These are phyloP conservation scores for Eptatretus atami DNA, from an alignment of 2,797 vertebrate species.

Conservation along the genomic window DNA sequence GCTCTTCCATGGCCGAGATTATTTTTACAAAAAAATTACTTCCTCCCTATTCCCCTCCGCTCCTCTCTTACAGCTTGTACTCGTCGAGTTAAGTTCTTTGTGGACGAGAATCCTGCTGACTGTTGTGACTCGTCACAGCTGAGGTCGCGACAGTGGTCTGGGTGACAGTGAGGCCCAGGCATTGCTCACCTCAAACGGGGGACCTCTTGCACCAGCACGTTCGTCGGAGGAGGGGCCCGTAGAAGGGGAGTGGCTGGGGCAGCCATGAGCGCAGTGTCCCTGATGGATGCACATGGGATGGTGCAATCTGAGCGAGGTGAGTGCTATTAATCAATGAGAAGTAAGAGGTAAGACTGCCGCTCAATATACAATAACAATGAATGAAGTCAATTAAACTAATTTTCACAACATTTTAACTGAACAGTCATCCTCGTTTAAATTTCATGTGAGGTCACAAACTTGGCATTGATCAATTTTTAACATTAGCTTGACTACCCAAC, in stretches of 20 bases:
- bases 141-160: background rate
- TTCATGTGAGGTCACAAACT: no score
- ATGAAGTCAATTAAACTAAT: no score
- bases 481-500: no score
- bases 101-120: background rate
- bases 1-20: no score
- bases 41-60: background rate
- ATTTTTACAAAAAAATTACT: no score
- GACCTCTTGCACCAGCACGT: background rate
- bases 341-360: no score
- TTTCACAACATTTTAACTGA: no score
- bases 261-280: background rate
- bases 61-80: background rate
- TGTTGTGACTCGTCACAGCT: background rate
- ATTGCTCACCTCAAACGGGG: background rate
- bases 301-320: background rate
- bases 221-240: background rate
- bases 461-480: no score
- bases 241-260: background rate
- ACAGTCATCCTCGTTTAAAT: no score
- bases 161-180: background rate
- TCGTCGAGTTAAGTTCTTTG: background rate
- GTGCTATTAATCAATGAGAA: background rate
- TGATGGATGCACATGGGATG: background rate
- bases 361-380: no score